Evolutionary conservation across 1,140 invertebrate species (phyloP), one percentile per base, ranked within the genome.

Genomic region (Choristoneura fumiferana): DNA sequence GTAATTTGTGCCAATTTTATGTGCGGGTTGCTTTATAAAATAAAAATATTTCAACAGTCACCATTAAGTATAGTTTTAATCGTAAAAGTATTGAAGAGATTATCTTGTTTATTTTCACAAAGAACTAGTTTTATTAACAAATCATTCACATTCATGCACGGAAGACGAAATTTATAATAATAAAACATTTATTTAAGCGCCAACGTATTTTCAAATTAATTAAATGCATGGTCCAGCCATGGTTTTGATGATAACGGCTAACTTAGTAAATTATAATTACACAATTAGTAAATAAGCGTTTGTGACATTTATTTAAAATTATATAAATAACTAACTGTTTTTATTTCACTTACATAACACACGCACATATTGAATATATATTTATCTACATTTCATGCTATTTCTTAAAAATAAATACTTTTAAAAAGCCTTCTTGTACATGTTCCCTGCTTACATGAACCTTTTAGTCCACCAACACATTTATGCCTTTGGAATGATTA

Each of bases 131-230:
- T 45, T 10, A 45, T 45, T 45, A 45, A 15, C 40, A 45, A 45
- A 9, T 45, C 40, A 45, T 45, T 13, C 40, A 45, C 45, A 60
- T 38, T 29, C 49, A 29, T 40, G 54, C 53, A 60, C 57, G 67
- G 67, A 69, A 69, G 67, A 69, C 67, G 60, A 58, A 65, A 65
- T 69, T 59, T 60, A 65, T 61, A 61, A 67, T 54, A 65, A 60
- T 69, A 56, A 45, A 45, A 45, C 40, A 45, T 22, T 45, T 15
- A 43, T 17, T 43, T 22, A 45, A 45, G 40, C 40, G 40, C 40
- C 17, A 45, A 40, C 17, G 18, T 45, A 45, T 45, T 45, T 29
- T 45, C 17, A 22, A 45, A 45, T 17, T n/a, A n/a, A n/a, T n/a
- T 10, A 45, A 22, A 45, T 9, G 4, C 40, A 54, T 63, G 57